These are phyloP conservation scores for Eilema sororculum DNA, from an alignment of 2,888 invertebrate species.

Conservation along the genomic window DNA sequence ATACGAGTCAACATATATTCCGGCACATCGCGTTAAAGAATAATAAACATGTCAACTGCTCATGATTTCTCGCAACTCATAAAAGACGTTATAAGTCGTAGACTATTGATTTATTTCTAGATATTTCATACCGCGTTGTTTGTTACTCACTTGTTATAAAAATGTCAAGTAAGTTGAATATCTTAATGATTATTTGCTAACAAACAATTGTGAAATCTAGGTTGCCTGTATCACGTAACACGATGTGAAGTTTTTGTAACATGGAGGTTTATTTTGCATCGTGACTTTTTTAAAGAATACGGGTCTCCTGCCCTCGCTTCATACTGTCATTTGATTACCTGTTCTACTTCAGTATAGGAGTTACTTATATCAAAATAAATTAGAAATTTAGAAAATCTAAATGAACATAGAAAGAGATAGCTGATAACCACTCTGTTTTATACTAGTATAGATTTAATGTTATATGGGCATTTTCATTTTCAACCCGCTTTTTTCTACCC, in stretches of 20 bases:
- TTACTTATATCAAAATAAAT: no score
- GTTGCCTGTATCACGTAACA: not conserved
- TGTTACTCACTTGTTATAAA: not conserved
- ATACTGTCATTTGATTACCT: no score
- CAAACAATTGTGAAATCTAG: not conserved
- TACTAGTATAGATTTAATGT: no score
- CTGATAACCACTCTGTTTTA: no score
- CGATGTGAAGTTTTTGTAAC: not conserved
- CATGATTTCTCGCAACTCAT: conserved; percentile 7
- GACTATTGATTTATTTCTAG: conserved; percentile 9
- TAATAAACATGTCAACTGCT: conserved; percentile 11
- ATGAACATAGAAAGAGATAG: no score
- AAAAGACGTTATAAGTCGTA: conserved; percentile 6
- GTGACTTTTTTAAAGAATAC: no score
- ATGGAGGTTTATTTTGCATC: no score
- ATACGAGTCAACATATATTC: not conserved
- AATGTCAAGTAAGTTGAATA: not conserved
- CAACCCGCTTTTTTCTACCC: no score
- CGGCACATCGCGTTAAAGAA: not conserved
- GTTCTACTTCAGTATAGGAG: not conserved
- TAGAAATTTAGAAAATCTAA: no score
- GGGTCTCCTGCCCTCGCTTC: no score
- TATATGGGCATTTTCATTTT: no score
- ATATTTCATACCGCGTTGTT: not conserved
- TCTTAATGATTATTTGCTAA: not conserved